Conservation (phyloP, 2,797 vertebrate genomes). For the Halcyon smyrnensis region DNA sequence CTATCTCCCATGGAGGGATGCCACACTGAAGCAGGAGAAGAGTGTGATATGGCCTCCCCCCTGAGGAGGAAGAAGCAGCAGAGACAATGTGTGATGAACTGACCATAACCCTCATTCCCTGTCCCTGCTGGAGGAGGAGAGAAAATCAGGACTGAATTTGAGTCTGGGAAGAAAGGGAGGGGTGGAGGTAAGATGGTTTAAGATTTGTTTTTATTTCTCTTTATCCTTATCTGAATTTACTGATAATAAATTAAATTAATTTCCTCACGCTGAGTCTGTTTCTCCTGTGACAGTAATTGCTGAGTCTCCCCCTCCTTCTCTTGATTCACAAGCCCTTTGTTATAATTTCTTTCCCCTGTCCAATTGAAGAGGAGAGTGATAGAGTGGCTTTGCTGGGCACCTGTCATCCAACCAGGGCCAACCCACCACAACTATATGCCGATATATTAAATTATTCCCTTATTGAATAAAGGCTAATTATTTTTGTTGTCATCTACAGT, state of each 20-base stretch:
- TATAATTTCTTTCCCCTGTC: not conserved
- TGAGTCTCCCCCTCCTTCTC: not conserved
- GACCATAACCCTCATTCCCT: not conserved
- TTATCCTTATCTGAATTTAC: not conserved
- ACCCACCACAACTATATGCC: not conserved
- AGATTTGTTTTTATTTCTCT: not conserved
- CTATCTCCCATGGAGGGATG: not conserved
- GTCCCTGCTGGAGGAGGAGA: not conserved
- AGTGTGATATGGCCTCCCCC: not conserved
- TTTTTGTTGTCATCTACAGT: not conserved
- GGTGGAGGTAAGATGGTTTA: not conserved
- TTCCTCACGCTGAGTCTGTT: not conserved
- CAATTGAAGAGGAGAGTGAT: not conserved
- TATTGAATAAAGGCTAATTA: not conserved
- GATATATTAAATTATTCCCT: not conserved
- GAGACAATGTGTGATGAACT: not conserved
- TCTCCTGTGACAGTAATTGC: not conserved
- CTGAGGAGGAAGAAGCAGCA: not conserved
- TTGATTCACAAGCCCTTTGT: not conserved
- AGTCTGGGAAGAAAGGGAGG: not conserved
- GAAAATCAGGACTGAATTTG: not conserved
- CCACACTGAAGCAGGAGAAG: not conserved
- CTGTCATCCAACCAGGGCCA: not conserved
- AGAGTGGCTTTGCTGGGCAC: not conserved
- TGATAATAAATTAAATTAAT: not conserved